Base-by-base conservation (phyloP, 2,888 invertebrate genomes). In the Ditula angustiorana region DNA sequence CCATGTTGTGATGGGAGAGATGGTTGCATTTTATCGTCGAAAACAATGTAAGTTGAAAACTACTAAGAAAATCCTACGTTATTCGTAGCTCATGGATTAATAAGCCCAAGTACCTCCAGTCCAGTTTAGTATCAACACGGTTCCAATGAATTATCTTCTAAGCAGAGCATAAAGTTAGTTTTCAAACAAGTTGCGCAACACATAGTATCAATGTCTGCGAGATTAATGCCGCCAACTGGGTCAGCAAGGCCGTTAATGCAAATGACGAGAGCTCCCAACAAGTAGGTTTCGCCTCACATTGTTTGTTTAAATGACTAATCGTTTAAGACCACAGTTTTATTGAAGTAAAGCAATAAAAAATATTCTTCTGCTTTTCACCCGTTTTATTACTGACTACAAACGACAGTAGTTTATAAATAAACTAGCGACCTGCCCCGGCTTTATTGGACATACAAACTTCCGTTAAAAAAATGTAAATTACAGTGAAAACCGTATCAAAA, bases 221-320 rank as follows among this genome's bases (percentile, higher is more conserved):
- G 59, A 59, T 59, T 59, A 50, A 49, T 50, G 59, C 26, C 21
- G 19, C 13, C 41, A 76, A 76, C 59, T 77, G 62, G 79, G 76
- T 72, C 77, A 71, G 64, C 66, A 67, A 57, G 74, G 71, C 74
- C 74, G 78, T 78, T 71, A 74, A 76, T 75, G 75, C 74, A 68
- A 78, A 78, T 79, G 33, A 33, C 28, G 5, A 19, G 52, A 19
- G 52, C 28, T 7, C 11, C 28, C 10, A 13, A 33, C 52, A 11
- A 33, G 35, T 19, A 21, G 10, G 35, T 33, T 10, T 4, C 21
- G n/a, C 10, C 7, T n/a, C 4, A 35, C 52, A 23, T 53, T 23
- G 52, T 35, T 35, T 8, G 23, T 0, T 23, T n/a, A 11, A 24
- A 33, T 23, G 23, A 35, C 21, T 53, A 53, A 53, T 53, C 52